phyloP scores from a whole-genome alignment of 2,888 invertebrate species.

The Platypus cylindrus region DNA sequence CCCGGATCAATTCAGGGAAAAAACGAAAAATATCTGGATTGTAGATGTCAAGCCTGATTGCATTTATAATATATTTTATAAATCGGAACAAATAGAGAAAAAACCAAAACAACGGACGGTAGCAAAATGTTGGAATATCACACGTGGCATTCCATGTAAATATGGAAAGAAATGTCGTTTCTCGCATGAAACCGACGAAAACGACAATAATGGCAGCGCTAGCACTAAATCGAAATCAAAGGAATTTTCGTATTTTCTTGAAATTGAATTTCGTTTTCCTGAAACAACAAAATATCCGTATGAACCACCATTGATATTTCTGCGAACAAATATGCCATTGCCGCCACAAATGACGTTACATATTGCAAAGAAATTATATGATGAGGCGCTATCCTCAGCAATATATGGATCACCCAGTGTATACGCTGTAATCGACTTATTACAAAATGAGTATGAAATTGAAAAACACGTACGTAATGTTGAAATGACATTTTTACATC shows the following conservation, averaged over 20 bases:
- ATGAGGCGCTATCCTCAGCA: slow-evolving; percentile 54
- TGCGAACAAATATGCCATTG: slow-evolving; percentile 50
- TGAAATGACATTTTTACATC: slow-evolving; percentile 48
- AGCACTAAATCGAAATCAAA: too few species aligned
- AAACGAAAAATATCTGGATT: slow-evolving; percentile 61
- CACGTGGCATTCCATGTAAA: slow-evolving; percentile 51
- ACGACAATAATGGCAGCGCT: slow-evolving; percentile 30
- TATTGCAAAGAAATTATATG: slow-evolving; percentile 50
- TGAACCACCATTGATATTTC: slow-evolving; percentile 58
- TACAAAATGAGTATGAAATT: slow-evolving; percentile 58
- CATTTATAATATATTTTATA: slow-evolving; percentile 39
- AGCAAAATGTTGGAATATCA: slow-evolving; percentile 51
- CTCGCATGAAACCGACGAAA: slow-evolving; percentile 46
- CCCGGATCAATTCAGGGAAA: slow-evolving; percentile 53
- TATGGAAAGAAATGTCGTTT: slow-evolving; percentile 65
- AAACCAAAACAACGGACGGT: slow-evolving; percentile 35
- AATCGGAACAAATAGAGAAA: slow-evolving; percentile 33
- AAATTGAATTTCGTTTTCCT: slow-evolving; percentile 65
- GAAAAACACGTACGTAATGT: slow-evolving; percentile 45
- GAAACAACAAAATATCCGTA: slow-evolving; percentile 58
- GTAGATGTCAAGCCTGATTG: slow-evolving; percentile 56
- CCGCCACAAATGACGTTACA: slow-evolving; percentile 52
- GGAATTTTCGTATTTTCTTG: slow-evolving; percentile 40
- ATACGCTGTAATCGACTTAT: slow-evolving; percentile 56
- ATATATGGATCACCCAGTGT: slow-evolving; percentile 58